Conservation (phyloP, 2,888 invertebrate species). For the Hypolimnas misippus region DNA sequence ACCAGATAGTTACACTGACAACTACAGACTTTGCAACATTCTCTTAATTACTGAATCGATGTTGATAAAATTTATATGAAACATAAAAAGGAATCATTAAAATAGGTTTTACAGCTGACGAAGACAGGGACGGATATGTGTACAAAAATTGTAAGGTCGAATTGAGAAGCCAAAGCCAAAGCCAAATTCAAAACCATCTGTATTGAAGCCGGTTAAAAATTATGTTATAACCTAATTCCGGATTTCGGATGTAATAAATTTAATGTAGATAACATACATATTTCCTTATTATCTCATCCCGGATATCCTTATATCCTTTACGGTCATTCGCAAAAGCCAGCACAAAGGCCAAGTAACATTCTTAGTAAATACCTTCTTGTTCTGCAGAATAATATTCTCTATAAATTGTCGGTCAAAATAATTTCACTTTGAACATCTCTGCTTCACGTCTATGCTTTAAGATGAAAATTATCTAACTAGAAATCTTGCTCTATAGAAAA, state of each 20-base stretch:
- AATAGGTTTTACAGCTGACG: no score
- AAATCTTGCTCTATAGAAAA: neutral
- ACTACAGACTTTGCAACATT: no score
- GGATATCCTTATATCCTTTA: conserved; percentile 1
- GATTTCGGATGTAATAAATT: neutral
- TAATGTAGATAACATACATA: neutral
- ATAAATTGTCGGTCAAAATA: conserved; percentile 18
- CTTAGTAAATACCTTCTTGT: conserved; percentile 16
- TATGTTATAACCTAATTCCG: neutral
- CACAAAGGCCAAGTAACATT: conserved; percentile 28
- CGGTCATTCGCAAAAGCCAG: conserved; percentile 3
- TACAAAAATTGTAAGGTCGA: no score
- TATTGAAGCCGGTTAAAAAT: neutral
- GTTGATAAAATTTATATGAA: no score
- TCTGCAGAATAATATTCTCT: conserved; percentile 17
- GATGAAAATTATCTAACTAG: neutral
- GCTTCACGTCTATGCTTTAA: neutral
- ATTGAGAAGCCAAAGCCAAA: no score
- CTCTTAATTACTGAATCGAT: no score
- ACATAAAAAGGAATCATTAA: no score
- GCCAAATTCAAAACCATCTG: no score
- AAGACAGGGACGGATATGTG: no score
- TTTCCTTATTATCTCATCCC: neutral
- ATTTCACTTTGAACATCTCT: neutral
- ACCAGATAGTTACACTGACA: no score